Base-by-base conservation (phyloP, 2,888 invertebrate species). In the Nipponacmea schrenckii region DNA sequence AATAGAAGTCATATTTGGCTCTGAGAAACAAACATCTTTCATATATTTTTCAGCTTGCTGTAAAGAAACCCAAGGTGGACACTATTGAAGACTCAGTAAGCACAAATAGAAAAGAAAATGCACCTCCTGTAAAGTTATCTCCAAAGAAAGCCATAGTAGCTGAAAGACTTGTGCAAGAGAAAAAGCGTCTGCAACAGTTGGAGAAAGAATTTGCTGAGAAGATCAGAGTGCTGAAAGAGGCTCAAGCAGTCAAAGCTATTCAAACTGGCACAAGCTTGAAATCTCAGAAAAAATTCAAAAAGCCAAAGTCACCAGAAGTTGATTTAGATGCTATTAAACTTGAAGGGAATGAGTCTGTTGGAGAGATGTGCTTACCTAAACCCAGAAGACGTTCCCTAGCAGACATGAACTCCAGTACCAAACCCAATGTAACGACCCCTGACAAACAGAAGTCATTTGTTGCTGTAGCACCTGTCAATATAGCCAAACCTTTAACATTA, bases 331-430 rank as follows among this genome's bases (percentile, higher is more conserved):
- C 76, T 56, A 81, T 81, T 10, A 74, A 75, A 26, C 64, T 81
- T n/a, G 78, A 74, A 27, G 74, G 79, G 5, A 64, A 62, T 2
- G 76, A 74, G 10, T 62, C 69, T 46, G 76, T 78, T 10, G 17
- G 31, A 0, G 77, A 74, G 14, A 62, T 39, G 45, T 66, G 63
- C n/a, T 31, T 50, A 17, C 75, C 76, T 20, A 73, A 69, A 45
- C 73, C 72, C 2, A 62, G 68, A 15, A 76, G 83, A 17, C 71
- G 77, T 17, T 83, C 83, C 2, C 69, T 84, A 39, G 72, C 81
- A 64, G 82, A 81, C 15, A 64, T 83, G 4, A 82, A 80, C 62
- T 78, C 81, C 10, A 84, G 83, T 66, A 79, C 74, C n/a, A 81
- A 80, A 63, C 83, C 83, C 46, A 80, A 81, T 64, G 73, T 84